phyloP scores from a whole-genome alignment of 2,113 vertebrate genomes.

The Equus przewalskii region DNA sequence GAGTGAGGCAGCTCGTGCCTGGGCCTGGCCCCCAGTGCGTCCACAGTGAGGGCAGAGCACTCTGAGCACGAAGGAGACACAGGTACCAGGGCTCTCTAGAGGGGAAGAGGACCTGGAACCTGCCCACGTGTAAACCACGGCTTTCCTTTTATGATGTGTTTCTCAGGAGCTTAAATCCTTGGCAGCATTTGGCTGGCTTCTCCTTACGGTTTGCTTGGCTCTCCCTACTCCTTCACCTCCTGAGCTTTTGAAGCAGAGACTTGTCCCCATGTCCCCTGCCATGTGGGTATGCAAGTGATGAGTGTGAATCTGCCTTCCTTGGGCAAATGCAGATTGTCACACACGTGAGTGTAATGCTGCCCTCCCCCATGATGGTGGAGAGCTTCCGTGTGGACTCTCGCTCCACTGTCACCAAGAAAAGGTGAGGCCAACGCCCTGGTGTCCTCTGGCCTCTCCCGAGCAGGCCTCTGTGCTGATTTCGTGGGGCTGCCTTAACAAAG shows the following conservation, averaged over 20 bases:
- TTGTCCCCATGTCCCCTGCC: not conserved
- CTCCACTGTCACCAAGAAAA: not conserved
- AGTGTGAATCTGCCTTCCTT: not conserved
- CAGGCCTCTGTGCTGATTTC: not conserved
- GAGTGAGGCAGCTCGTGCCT: not conserved
- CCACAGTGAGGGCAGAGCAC: not conserved
- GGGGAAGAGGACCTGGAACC: not conserved
- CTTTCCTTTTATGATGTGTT: not conserved
- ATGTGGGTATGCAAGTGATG: not conserved
- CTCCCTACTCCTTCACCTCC: not conserved
- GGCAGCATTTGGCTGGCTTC: not conserved
- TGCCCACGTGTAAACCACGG: fast-evolving
- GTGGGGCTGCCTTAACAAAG: not conserved
- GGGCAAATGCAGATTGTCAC: not conserved
- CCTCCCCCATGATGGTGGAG: not conserved
- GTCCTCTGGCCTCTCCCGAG: not conserved
- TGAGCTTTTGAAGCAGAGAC: not conserved
- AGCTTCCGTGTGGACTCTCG: not conserved
- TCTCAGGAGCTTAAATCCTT: no score
- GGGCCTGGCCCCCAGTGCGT: not conserved
- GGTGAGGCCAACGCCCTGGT: not conserved
- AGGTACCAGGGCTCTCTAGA: no score
- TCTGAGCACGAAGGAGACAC: not conserved
- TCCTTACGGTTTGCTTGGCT: not conserved
- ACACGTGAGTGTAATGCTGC: fast-evolving